Base-by-base conservation (phyloP, 1,140 invertebrate species). In the Diplogasteroides magnus region DNA sequence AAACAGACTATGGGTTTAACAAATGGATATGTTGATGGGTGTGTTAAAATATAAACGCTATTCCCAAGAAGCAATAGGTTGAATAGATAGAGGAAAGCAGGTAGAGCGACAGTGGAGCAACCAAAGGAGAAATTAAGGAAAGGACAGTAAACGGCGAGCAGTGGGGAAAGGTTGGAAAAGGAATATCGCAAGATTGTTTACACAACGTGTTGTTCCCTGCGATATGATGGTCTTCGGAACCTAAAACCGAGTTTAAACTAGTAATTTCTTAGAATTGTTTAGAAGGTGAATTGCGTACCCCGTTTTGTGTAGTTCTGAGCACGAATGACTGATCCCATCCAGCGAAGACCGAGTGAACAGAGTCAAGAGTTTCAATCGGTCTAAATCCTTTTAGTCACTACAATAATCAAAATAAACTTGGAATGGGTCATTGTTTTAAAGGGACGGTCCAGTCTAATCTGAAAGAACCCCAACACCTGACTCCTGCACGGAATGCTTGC, bases 311-410 rank as follows among this genome's bases (percentile, higher is more conserved):
- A 1, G 59, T 31, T 26, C 70, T 29, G 1, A 77, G 14, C n/a
- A 73, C 63, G 66, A 77, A 77, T 14, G 73, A 74, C 59, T 78
- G 76, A 58, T 77, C 75, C 56, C 70, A 73, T 2, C 76, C 76
- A n/a, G 76, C 76, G 55, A 76, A 77, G 31, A 77, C 48, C 55
- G 25, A 48, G 23, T 61, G 65, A 1, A 77, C 66, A 29, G 74
- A 37, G 59, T 64, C 58, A 27, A 71, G 32, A n/a, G 27, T 28
- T 14, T 64, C 58, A 23, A 74, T 67, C 66, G 26, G 64, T 65
- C 37, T 19, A 48, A 48, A 6, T 19, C 19, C 6, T 19, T 11
- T 48, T 48, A 11, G 37, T 19, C 37, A 48, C 19, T 48, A 48
- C 6, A 48, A 48, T 19, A 19, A 48, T 19, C 37, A 48, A 48